Base-by-base conservation (phyloP, 2,113 vertebrate genomes). In the Gavialis gangeticus region DNA sequence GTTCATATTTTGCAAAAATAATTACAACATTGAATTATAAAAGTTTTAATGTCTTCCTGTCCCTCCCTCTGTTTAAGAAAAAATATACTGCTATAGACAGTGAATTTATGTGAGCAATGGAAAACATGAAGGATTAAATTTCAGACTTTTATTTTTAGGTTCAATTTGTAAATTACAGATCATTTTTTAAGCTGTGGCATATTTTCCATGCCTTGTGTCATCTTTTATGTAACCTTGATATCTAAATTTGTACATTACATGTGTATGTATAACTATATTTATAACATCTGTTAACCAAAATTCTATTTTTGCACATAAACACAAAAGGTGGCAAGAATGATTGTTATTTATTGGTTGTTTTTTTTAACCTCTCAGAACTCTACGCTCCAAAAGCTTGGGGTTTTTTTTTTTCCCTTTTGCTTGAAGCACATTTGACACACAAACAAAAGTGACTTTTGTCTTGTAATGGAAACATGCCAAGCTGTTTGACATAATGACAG, bases 391-490 rank as follows among this genome's bases (percentile, higher is more conserved):
- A 82, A 94, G 86, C 88, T 93, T 92, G 94, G 94, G 79, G 78
- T 2, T 55, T 59, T 88, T 85, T 88, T 85, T 10, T 24, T 4
- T 10, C 8, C 21, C 59, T 92, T 94, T 92, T 97, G 96, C 96
- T 97, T 67, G 91, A 77, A 96, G 94, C 94, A 85, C 77, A 54
- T 97, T 96, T 97, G 83, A 96, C 82, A 85, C 56, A 77, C 85
- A 96, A 92, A 98, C 97, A 98, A 97, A 97, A 96, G 97, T 98
- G 95, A 98, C 95, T 97, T 97, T 98, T 98, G 97, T 98, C 95
- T 96, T 95, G 10, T 79, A 95, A 75, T 98, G 98, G 97, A 98
- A 96, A 91, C 75, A 87, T 1, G 95, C 97, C 97, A 98, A 97
- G 75, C 87, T 91, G 84, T 95, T 98, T 98, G 97, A 98, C 97